phyloP scores from a whole-genome alignment of 37 sponge, comb jelly and placozoan genomes.

The Tethya wilhelma region DNA sequence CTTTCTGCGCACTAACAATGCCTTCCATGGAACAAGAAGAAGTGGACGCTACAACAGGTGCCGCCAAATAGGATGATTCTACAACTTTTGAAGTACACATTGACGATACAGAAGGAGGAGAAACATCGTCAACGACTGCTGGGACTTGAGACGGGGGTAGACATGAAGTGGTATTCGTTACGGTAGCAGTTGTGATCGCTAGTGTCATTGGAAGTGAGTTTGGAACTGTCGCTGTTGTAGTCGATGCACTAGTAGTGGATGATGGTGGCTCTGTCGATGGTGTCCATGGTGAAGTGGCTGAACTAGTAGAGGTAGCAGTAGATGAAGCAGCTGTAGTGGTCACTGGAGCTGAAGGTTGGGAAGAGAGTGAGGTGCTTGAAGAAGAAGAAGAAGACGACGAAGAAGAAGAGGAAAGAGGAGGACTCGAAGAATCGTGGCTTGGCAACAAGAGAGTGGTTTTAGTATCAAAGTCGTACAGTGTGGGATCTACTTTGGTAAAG shows the following conservation, averaged over 20 bases:
- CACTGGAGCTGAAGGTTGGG: background rate
- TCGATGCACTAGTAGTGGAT: no score
- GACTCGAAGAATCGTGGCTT: background rate
- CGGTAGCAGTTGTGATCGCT: no score
- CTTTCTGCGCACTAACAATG: background rate
- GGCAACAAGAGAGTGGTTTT: background rate
- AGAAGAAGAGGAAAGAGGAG: background rate
- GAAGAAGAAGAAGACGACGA: background rate
- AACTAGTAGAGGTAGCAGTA: background rate
- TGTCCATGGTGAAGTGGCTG: background rate
- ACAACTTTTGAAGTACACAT: no score
- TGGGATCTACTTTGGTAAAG: slow-evolving; percentile 65
- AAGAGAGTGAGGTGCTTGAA: background rate
- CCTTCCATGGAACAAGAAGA: slow-evolving; percentile 17
- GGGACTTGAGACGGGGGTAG: background rate
- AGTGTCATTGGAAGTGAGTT: no score
- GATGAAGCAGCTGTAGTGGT: background rate
- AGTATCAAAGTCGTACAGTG: slow-evolving; percentile 74
- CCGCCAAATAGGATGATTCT: no score
- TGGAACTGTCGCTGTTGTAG: no score
- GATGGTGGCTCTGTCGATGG: no score
- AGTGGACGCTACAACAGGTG: no score
- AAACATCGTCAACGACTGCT: no score
- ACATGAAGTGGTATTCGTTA: no score
- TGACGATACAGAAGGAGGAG: background rate